Base-by-base conservation (phyloP, 2,113 vertebrate genomes). In the Lonchura striata region DNA sequence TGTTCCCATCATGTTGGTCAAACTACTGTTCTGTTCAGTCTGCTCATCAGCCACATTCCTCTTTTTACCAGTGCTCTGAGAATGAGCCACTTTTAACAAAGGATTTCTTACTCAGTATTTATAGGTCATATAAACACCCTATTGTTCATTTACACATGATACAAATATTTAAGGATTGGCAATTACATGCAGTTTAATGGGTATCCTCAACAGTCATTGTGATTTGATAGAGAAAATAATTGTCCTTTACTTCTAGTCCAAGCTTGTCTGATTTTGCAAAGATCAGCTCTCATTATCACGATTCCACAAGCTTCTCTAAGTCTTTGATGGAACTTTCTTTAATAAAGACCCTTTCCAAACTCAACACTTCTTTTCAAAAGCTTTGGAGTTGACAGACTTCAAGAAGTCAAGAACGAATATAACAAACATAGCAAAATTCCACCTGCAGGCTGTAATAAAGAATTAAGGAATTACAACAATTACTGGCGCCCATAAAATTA, bases 211-310 rank as follows among this genome's bases (percentile, higher is more conserved):
- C 49, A 88, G 60, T 24, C 46, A 60, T 21, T 44, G 22, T 35
- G 65, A 92, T 87, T 92, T 94, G 91, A 91, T 69, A 75, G 37
- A 79, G 72, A 81, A 95, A 86, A 53, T 87, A 82, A 87, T 87
- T 92, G 86, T 60, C 57, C 31, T 13, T 4, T 85, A 72, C 35
- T 89, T 95, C 89, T 65, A 85, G 88, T 37, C 79, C 76, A 37
- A 90, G 60, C 88, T 93, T 96, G 82, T 19, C 88, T 85, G 59
- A 65, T 88, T 87, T 27, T 70, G 7, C 17, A 79, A 64, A 86
- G 56, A 94, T 59, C 54, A 88, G 9, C 41, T 68, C 41, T 88
- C 57, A 53, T 79, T 64, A 61, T 82, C 37, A 35, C 69, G 70
- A 91, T 78, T 82, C 65, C 33, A 87, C 46, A 87, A 87, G 66